Evolutionary conservation across 64 coral and sea anemone species (phyloP), one percentile per base, ranked within the genome.

Genomic region (Platygyra sinensis): DNA sequence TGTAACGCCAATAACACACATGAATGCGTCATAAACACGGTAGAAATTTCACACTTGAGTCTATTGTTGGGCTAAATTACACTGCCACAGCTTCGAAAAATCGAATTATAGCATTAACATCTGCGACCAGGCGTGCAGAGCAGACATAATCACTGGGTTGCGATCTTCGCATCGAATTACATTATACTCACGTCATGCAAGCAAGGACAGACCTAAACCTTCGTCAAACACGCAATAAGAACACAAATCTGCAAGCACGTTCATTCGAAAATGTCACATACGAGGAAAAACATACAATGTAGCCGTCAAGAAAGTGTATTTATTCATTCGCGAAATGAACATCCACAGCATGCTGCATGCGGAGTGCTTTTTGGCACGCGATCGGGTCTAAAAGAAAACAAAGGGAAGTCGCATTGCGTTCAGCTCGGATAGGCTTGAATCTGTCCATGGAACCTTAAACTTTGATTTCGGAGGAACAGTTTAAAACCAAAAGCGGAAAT

Each of bases 111-210:
- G 17, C 49, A 84, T 11, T 29, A n/a, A 69, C 80, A 42, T 38
- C 57, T 25, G 42, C 8, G 16, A 85, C 13, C 52, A 25, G 65
- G 25, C 65, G 25, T 27, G 65, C 65, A 27, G 5, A 72, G 39
- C 62, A 83, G 80, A 85, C 81, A 64, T 61, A 85, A 28, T 33
- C 38, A 38, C 11, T 29, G n/a, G n/a, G 22, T 3, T 12, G 63
- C 33, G 15, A 72, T 16, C 25, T 50, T 46, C 33, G 81, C 62
- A 85, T 85, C 81, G n/a, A 85, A 85, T 85, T 85, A 49, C 81
- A 85, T 20, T 46, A 5, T 18, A 83, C 25, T 65, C 81, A 85
- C 63, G 62, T 71, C 81, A 71, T 85, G 62, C 63, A 65, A 67
- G 60, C 22, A 13, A 31, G 61, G 42, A 36, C 30, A 61, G 51